Evolutionary conservation across 2,888 invertebrate genomes (phyloP), one percentile per base, ranked within the genome.

Genomic region (Glyphotaelius pellucidus): DNA sequence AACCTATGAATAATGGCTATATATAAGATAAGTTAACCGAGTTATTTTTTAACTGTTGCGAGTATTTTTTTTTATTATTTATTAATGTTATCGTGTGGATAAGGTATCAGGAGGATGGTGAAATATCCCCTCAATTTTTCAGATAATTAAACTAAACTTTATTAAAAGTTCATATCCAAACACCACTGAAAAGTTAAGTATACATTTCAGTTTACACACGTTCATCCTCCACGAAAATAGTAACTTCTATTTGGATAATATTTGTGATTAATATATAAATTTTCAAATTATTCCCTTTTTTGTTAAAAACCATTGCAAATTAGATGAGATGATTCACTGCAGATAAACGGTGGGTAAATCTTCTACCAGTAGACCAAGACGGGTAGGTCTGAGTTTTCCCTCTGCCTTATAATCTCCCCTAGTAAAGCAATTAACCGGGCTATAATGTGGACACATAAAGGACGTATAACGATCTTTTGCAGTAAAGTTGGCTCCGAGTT

Each of bases 371-470:
- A 25, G 67, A 67, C 67, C 67, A 25, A 67, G 67, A 25, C 67
- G 25, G 67, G 67, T 9, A 67, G 67, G 25, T 67, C 25, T 67
- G 7, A 9, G 1, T 67, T 67, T 25, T 67, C 67, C 14, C 85
- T 85, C 35, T 35, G 42, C 38, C 35, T 86, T 86, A n/a, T 30
- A 86, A 47, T 86, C 86, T 30, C 86, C 47, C 47, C 47, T 86
- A 67, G 47, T 86, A 86, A 86, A 86, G 86, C 47, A 47, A 86
- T 86, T 86, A 86, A 42, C 86, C 30, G n/a, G 47, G 86, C 42
- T 42, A 42, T n/a, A 42, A 86, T 35, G 86, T 86, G 86, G 30
- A 42, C 42, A 25, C 86, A 42, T 38, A n/a, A 52, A 88, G 88
- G 52, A 31, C 35, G 67, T 79, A 88, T 67, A 38, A 88, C 38